Conservation (phyloP, 2,888 invertebrate genomes). For the Nymphalis c-album region DNA sequence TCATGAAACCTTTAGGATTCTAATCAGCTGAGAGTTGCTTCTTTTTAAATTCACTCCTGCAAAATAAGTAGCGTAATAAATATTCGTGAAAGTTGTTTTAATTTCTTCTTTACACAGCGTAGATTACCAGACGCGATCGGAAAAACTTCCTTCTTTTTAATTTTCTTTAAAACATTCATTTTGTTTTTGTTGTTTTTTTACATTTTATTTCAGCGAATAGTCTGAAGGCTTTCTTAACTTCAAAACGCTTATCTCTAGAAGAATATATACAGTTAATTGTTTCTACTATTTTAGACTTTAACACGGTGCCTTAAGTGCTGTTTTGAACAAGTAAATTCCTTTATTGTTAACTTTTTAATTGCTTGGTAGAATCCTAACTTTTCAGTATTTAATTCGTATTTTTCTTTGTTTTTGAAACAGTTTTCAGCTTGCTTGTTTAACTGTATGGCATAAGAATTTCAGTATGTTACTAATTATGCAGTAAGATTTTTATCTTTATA, state of each 20-base stretch:
- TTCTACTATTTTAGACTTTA: conserved; percentile 60
- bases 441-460: background rate
- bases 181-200: conserved; percentile 48
- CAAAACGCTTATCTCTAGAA: conserved; percentile 68
- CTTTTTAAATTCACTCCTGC: conserved; percentile 58
- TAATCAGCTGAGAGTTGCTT: conserved; percentile 34
- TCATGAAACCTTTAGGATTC: conserved; percentile 32
- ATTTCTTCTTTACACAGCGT: conserved; percentile 79
- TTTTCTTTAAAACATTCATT: conserved; percentile 80
- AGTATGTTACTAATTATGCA: background rate
- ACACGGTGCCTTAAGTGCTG: conserved; percentile 53
- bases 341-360: conserved; percentile 69
- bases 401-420: conserved; percentile 48
- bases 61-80: conserved; percentile 78
- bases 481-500: background rate
- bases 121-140: conserved; percentile 77
- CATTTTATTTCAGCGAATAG: conserved; percentile 76
- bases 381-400: conserved; percentile 49
- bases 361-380: conserved; percentile 63
- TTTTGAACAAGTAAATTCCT: conserved; percentile 52
- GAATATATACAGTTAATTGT: conserved; percentile 53
- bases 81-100: conserved; percentile 80
- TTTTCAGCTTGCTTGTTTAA: conserved; percentile 36
- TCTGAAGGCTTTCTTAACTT: conserved; percentile 75
- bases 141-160: conserved; percentile 80